phyloP scores from a whole-genome alignment of 2,113 vertebrate species.

The Malaclemys terrapin region DNA sequence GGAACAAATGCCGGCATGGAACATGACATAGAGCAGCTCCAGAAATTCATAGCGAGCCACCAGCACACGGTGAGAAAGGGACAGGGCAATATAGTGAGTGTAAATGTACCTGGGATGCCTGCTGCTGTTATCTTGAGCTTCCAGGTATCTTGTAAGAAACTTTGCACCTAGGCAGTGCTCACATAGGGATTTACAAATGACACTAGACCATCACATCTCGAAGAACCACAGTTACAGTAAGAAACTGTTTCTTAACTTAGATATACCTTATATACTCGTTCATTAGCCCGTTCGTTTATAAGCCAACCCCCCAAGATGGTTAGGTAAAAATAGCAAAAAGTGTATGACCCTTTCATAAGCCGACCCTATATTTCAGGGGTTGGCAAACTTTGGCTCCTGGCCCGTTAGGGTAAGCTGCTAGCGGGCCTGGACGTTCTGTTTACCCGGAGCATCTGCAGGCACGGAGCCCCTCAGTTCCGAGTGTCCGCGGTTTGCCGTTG shows the following conservation, averaged over 20 bases:
- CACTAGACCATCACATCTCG: rapidly evolving
- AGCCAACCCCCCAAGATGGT: no score
- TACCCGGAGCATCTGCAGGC: no score
- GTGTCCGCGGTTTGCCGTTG: no score
- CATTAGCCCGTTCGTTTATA: no score
- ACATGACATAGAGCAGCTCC: constrained; percentile 79
- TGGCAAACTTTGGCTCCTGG: no score
- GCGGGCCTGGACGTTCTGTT: no score
- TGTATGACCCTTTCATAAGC: no score
- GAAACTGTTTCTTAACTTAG: not conserved
- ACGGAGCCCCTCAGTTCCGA: no score
- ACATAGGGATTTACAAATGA: not conserved
- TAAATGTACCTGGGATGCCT: not conserved
- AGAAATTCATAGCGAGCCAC: constrained; percentile 77
- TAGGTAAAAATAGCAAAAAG: no score
- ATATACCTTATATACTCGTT: not conserved
- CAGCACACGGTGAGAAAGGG: constrained; percentile 76
- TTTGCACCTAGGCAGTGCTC: rapidly evolving
- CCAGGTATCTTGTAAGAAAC: not conserved
- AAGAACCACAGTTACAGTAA: not conserved
- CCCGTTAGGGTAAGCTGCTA: no score
- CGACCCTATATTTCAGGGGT: no score
- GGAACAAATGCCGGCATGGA: constrained; percentile 75
- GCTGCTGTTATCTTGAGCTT: not conserved
- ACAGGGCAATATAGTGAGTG: not conserved